Conservation (phyloP, 2,888 invertebrate species). For the Plusia festucae region DNA sequence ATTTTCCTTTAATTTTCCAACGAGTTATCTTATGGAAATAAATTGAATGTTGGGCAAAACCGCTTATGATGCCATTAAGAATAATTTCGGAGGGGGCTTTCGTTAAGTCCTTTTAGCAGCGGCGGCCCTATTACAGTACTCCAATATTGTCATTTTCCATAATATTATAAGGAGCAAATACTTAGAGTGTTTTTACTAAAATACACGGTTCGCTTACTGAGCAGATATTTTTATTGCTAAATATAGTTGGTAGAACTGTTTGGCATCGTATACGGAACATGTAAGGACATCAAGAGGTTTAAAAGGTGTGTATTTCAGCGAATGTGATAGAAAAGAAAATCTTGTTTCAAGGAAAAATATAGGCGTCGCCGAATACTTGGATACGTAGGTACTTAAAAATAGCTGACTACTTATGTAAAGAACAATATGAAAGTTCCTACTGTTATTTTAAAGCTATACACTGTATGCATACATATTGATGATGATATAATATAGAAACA, state of each 20-base stretch:
- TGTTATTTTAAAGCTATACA: too few relatives aligned
- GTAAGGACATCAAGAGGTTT: background rate
- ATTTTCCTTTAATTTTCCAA: constrained; percentile 71
- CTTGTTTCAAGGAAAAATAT: constrained; percentile 4
- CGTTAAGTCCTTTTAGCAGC: constrained; percentile 64
- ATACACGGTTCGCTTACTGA: constrained; percentile 9
- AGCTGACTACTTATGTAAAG: background rate
- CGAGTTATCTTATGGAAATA: constrained; percentile 73
- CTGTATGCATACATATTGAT: too few relatives aligned
- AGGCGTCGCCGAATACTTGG: background rate
- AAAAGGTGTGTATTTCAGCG: constrained; percentile 10
- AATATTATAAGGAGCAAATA: constrained; percentile 53
- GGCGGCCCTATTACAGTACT: constrained; percentile 63
- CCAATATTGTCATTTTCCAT: constrained; percentile 66
- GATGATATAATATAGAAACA: too few relatives aligned
- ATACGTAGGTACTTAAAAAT: background rate
- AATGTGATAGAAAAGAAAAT: constrained; percentile 14
- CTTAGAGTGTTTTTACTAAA: constrained; percentile 24
- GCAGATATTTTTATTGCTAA: background rate
- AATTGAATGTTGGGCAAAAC: constrained; percentile 74
- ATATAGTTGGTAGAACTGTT: constrained; percentile 11
- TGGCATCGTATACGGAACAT: constrained; percentile 5
- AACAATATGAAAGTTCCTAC: too few relatives aligned
- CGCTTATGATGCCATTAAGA: constrained; percentile 74
- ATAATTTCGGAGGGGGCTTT: constrained; percentile 64